Base-by-base conservation (phyloP, 2,113 vertebrate genomes). In the Gymnocephalus cernua region DNA sequence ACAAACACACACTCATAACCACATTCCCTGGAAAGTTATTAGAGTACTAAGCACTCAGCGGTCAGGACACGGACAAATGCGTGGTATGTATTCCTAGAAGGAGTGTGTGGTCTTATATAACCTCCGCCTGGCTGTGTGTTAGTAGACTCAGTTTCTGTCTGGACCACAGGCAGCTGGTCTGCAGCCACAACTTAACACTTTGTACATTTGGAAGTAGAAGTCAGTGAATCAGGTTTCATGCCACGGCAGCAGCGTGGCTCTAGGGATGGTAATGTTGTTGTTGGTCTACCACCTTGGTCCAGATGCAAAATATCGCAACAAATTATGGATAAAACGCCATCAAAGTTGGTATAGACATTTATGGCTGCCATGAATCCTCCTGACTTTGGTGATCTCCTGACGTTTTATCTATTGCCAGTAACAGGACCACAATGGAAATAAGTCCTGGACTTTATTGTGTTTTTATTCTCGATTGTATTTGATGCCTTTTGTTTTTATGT, bases 81-180 rank as follows among this genome's bases (percentile, higher is more conserved):
- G 61, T 11, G 48, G 27, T 27, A 19, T 72, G 73, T 62, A 4
- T 85, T 85, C 85, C 25, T 84, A 74, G 85, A 86, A 74, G 9
- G 83, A 59, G 57, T 57, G 59, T 53, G 61, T 59, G 84, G 8
- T 23, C 1, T 68, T 71, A 80, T 63, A 16, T 80, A 50, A 77
- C 21, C 27, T 44, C 35, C 23, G 11, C 12, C 44, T 62, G 47
- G 23, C 65, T n/a, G 59, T 57, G 75, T 48, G 65, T 45, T 64
- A 48, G 79, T 7, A 81, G 69, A 57, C 62, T 76, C 61, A 75
- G 69, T 81, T 27, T 68, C 69, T 16, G 50, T 81, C 21, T 75
- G 59, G 32, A 48, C 51, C 58, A 6, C 66, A 58, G 47, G 77
- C 83, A 66, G 71, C 85, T 80, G 66, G 56, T 11, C 77, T 16